Evolutionary conservation across 2,113 vertebrate species (phyloP).

Genomic region (Mirounga angustirostris): DNA sequence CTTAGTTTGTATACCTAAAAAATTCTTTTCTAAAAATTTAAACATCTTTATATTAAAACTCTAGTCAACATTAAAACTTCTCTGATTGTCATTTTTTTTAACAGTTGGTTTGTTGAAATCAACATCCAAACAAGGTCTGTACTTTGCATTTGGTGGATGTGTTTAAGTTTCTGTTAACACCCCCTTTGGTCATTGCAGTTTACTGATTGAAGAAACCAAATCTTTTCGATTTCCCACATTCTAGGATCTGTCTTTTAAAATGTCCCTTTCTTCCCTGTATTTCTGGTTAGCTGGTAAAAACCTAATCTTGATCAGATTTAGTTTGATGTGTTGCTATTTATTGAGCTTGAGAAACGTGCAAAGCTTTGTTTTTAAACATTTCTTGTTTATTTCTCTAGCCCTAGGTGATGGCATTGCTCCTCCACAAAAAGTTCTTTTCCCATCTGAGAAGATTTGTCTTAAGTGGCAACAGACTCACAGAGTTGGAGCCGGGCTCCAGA

Average conservation of each 20-base stretch:
- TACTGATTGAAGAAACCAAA: background rate
- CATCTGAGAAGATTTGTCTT: conserved; percentile 94
- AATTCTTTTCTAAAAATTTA: conserved; percentile 50
- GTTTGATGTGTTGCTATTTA: background rate
- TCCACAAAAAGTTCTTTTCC: conserved; percentile 96
- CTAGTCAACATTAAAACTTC: background rate
- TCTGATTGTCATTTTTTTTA: background rate
- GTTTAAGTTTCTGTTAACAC: background rate
- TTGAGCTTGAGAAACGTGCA: background rate
- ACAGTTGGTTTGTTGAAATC: background rate
- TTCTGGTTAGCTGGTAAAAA: background rate
- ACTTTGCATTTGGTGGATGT: background rate
- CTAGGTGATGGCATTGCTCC: conserved; percentile 94
- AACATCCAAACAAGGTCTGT: background rate
- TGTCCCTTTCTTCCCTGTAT: background rate
- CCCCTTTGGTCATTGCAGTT: background rate
- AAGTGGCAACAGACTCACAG: conserved; percentile 95
- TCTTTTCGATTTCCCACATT: background rate
- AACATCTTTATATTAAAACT: conserved; percentile 21
- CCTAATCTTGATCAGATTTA: background rate
- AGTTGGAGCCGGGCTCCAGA: conserved; percentile 97
- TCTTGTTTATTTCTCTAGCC: conserved; percentile 79
- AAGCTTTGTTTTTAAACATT: conserved; percentile 17
- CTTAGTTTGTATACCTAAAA: background rate
- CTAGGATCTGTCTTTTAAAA: background rate